Percentiles rank a stretch among this genome's conserved stretches.
Evolutionary conservation across 2,888 invertebrate species (phyloP).

Genomic region (Tethea ocularis): DNA sequence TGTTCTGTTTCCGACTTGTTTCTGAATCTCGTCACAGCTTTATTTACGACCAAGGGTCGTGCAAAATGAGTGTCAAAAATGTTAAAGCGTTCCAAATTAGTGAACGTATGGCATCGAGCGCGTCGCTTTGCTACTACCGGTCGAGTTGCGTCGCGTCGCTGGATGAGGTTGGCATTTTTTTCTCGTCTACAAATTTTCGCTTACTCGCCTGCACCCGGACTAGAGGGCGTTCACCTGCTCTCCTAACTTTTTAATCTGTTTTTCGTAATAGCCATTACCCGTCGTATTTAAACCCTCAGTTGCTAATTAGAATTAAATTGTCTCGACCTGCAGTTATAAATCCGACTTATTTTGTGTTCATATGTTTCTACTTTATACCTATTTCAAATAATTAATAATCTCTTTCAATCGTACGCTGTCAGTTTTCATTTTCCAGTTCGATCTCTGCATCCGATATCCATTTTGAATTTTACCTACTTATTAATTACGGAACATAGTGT

Average conservation of each 20-base stretch:
- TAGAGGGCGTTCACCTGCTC: conserved; percentile 5
- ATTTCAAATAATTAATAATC: too few species aligned
- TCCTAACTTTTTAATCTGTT: conserved; percentile 1
- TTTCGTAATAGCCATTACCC: neutral
- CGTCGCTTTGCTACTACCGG: neutral
- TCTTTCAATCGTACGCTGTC: too few species aligned
- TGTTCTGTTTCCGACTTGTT: too few species aligned
- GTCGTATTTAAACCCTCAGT: neutral
- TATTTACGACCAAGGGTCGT: neutral
- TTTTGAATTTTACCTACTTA: too few species aligned
- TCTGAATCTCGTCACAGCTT: neutral
- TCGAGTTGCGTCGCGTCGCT: neutral
- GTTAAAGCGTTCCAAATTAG: neutral
- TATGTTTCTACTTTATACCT: too few species aligned
- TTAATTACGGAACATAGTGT: too few species aligned
- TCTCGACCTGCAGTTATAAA: neutral
- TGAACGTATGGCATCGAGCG: neutral
- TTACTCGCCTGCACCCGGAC: conserved; percentile 4
- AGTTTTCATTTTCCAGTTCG: too few species aligned
- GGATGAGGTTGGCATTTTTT: neutral
- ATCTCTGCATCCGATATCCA: too few species aligned
- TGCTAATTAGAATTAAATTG: neutral
- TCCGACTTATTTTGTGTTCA: too few species aligned
- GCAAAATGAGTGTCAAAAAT: neutral
- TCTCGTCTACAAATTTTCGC: conserved; percentile 1